Evolutionary conservation across 2,113 vertebrate species (phyloP).

Genomic region (Psephotus haematonotus): DNA sequence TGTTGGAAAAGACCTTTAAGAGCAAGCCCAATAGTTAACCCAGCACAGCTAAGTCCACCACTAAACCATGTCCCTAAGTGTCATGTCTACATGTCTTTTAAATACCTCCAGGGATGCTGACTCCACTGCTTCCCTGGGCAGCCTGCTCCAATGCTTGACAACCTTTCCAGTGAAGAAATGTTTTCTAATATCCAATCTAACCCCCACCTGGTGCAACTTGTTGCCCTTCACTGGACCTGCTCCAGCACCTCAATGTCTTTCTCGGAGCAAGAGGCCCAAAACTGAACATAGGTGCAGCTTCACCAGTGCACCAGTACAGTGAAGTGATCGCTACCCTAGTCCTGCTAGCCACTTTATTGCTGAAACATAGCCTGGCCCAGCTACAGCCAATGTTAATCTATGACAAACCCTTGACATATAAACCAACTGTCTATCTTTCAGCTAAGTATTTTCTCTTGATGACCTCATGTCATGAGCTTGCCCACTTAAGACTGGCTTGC

Average conservation of each 20-base stretch:
- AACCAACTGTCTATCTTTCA: neutral
- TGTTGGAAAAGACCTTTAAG: neutral
- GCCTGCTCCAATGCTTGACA: neutral
- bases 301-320: neutral
- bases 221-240: neutral
- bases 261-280: neutral
- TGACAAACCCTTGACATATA: neutral
- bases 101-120: neutral
- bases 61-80: neutral
- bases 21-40: neutral
- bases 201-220: neutral
- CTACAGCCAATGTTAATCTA: neutral
- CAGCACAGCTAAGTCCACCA: neutral
- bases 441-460: constrained; percentile 25
- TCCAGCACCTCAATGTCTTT: neutral
- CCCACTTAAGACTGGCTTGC: neutral
- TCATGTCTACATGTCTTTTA: neutral
- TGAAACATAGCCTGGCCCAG: neutral
- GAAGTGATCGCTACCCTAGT: neutral
- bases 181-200: neutral
- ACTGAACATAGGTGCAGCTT: neutral
- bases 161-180: neutral
- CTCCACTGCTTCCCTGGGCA: neutral
- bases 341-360: neutral
- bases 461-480: neutral